phyloP scores from a whole-genome alignment of 64 coral and sea anemone genomes.

The Stylophora pistillata region DNA sequence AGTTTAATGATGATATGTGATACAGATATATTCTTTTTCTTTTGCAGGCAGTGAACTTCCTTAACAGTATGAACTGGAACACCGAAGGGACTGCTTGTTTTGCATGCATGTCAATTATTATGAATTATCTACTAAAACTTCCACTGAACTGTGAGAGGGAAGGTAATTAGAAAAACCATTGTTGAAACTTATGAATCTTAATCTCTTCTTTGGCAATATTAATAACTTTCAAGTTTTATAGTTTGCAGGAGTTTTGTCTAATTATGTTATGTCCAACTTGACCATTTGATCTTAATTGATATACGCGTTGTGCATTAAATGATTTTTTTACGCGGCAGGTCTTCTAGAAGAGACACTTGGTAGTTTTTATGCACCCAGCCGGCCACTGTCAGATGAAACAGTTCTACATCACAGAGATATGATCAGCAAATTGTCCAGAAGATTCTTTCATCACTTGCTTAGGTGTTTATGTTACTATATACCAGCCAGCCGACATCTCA shows the following conservation, averaged over 20 bases:
- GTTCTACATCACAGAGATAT: conserved; percentile 91
- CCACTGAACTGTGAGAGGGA: conserved; percentile 85
- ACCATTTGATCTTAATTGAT: not conserved
- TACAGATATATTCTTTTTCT: not conserved
- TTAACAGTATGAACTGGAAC: conserved; percentile 99
- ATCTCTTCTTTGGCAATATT: too few relatives aligned
- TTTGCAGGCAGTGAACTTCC: conserved; percentile 92
- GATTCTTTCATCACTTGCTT: conserved; percentile 95
- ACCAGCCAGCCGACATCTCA: too few relatives aligned
- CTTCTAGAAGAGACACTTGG: conserved; percentile 95
- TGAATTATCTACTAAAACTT: conserved; percentile 86
- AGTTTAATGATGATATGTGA: not conserved
- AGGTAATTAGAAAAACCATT: conserved; percentile 23
- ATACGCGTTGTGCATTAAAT: not conserved
- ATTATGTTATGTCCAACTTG: not conserved
- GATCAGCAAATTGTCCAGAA: conserved; percentile 85
- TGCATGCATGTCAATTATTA: conserved; percentile 82
- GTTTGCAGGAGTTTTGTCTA: too few relatives aligned
- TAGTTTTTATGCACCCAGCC: conserved; percentile 92
- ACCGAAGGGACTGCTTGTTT: conserved; percentile 90
- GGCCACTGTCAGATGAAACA: conserved; percentile 87
- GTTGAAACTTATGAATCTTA: not conserved
- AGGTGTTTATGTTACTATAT: conserved; percentile 60
- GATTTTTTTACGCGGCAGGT: conserved; percentile 19
- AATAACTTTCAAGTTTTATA: too few relatives aligned